Conservation (phyloP, 1,140 invertebrate species). For the Marisa cornuarietis region DNA sequence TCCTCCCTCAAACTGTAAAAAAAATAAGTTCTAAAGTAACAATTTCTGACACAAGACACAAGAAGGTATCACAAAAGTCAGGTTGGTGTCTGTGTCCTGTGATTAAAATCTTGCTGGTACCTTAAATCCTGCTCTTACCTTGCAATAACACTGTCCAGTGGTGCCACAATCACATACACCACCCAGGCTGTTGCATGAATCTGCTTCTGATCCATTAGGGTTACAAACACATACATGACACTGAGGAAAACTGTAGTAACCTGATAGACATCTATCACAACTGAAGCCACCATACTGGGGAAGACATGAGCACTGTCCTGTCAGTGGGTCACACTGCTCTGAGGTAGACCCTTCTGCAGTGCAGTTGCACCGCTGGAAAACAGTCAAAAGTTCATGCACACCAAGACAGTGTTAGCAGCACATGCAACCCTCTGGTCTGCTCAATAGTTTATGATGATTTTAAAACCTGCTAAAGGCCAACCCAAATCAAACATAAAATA, state of each 20-base stretch:
- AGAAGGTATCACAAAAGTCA: too few relatives aligned
- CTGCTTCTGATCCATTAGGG: slow-evolving; percentile 75
- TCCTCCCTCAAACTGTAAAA: too few relatives aligned
- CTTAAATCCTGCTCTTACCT: slow-evolving; percentile 69
- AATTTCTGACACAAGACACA: too few relatives aligned
- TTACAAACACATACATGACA: slow-evolving; percentile 92
- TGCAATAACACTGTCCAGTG: slow-evolving; percentile 90
- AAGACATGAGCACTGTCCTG: slow-evolving; percentile 91
- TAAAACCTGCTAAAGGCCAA: neutral
- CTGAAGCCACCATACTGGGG: slow-evolving; percentile 87
- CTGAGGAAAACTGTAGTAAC: slow-evolving; percentile 79
- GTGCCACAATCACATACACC: slow-evolving; percentile 80
- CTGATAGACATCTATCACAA: slow-evolving; percentile 87
- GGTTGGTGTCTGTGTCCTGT: too few relatives aligned
- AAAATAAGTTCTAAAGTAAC: too few relatives aligned
- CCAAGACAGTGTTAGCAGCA: neutral
- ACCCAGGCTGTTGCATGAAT: slow-evolving; percentile 29
- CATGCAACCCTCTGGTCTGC: too few relatives aligned
- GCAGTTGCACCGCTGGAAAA: slow-evolving; percentile 82
- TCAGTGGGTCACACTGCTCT: slow-evolving; percentile 76
- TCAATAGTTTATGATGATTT: too few relatives aligned
- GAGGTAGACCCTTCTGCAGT: slow-evolving; percentile 79
- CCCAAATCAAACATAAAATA: neutral
- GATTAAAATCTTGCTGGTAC: neutral
- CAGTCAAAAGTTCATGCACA: slow-evolving; percentile 58